These are phyloP conservation scores for Dendrolimus kikuchii DNA, from an alignment of 1,140 invertebrate genomes.

Conservation along the genomic window DNA sequence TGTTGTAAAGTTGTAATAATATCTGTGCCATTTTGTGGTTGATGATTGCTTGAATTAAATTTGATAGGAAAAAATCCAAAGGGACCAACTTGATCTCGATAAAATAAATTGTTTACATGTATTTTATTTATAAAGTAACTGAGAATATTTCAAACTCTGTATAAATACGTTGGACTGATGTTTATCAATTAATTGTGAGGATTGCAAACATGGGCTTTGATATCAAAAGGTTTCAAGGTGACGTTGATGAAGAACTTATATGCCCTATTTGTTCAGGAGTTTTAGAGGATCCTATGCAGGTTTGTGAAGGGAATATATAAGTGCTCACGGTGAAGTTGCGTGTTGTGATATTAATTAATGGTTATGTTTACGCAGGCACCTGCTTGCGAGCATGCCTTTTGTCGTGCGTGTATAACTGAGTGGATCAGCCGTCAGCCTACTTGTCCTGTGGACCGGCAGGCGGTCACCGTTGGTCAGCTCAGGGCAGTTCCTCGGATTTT, in stretches of 20 bases:
- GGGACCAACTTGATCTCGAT: too few relatives aligned
- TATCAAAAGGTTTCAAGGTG: slow-evolving; percentile 88
- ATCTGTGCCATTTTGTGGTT: too few relatives aligned
- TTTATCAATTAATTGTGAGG: slow-evolving; percentile 23
- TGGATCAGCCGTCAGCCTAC: slow-evolving; percentile 94
- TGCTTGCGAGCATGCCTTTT: slow-evolving; percentile 96
- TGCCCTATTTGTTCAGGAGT: slow-evolving; percentile 95
- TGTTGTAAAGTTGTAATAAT: too few relatives aligned
- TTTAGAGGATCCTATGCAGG: slow-evolving; percentile 92
- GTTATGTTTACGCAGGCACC: slow-evolving; percentile 81
- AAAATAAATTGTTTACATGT: neutral
- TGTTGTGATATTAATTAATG: slow-evolving; percentile 1
- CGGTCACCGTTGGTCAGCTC: slow-evolving; percentile 88
- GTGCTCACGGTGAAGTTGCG: neutral
- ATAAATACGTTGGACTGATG: slow-evolving; percentile 23
- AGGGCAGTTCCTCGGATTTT: slow-evolving; percentile 93
- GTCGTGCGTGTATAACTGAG: slow-evolving; percentile 92
- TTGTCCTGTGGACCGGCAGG: slow-evolving; percentile 93
- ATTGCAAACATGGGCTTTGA: slow-evolving; percentile 87
- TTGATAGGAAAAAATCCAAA: too few relatives aligned
- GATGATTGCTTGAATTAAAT: too few relatives aligned
- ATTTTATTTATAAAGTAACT: neutral
- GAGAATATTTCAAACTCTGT: slow-evolving; percentile 1
- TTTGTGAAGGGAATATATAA: slow-evolving; percentile 46
- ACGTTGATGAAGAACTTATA: slow-evolving; percentile 93